Conservation (phyloP, 2,113 vertebrate species). For the Dromas ardeola region DNA sequence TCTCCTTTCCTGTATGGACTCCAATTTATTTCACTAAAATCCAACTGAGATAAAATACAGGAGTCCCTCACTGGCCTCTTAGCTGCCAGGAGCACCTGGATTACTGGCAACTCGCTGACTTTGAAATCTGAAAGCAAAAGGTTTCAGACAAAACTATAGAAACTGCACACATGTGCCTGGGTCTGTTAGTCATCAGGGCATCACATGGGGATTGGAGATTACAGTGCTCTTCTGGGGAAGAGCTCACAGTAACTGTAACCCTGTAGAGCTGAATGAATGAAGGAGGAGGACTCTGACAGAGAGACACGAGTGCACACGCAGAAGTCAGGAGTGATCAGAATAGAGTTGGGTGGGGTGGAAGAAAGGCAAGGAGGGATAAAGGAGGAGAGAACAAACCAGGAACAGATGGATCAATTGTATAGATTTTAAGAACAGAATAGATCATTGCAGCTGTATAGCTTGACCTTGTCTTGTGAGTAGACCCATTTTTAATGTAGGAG, state of each 20-base stretch:
- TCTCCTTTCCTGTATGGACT: neutral
- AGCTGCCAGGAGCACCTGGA: neutral
- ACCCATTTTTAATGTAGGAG: neutral
- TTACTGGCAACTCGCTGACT: neutral
- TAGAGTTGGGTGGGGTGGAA: neutral
- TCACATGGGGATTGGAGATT: neutral
- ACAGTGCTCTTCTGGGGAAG: neutral
- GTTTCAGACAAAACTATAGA: neutral
- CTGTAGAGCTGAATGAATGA: neutral
- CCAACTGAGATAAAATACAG: neutral
- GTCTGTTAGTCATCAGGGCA: neutral
- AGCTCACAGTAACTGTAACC: neutral
- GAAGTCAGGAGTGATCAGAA: neutral
- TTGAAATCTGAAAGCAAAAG: conserved; percentile 14
- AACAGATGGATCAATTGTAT: neutral
- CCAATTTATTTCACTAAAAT: neutral
- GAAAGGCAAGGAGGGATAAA: neutral
- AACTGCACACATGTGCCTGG: neutral
- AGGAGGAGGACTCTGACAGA: neutral
- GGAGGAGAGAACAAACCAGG: neutral
- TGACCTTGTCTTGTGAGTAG: neutral
- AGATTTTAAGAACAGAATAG: neutral
- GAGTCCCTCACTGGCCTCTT: neutral
- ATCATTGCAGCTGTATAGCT: neutral
- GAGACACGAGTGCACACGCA: accelerated